Base-by-base conservation (phyloP, 2,888 invertebrate species). In the Zaprionus lineosus region DNA sequence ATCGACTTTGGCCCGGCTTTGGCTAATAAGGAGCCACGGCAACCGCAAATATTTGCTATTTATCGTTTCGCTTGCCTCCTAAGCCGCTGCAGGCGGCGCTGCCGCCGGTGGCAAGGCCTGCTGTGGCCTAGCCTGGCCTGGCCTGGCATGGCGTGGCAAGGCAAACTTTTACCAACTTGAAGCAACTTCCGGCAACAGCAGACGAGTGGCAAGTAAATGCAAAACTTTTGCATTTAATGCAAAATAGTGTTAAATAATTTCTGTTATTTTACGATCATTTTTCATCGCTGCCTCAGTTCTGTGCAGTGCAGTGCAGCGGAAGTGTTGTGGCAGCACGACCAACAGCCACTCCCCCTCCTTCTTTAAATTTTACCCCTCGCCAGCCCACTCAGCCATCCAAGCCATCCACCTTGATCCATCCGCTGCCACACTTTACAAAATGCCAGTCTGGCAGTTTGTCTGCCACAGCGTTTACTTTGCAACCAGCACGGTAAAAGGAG, bases 201-300 rank as follows among this genome's bases (percentile, higher is more conserved):
- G 37, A 33, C 53, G 46, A 56, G 47, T 48, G 18, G 36, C 44
- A 53, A 34, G 40, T 15, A 53, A 70, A 53, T 56, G 52, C 43
- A 51, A 72, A 82, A 82, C 40, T 83, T 82, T 68, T 74, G 72
- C 81, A 82, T 78, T 81, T 76, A 82, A 81, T 81, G 72, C 74
- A 78, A 83, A 83, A 74, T 69, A 72, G 83, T 83, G 81, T 81
- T 74, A 76, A 82, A 76, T 81, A 78, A 74, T 83, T 83, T 79
- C 53, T 58, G 75, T 61, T 68, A 71, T 77, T 79, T 79, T 82
- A 69, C 71, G 61, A 75, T 79, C 58, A 66, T 73, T 73, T 75
- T 66, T 64, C 78, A 61, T 48, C 46, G 61, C 52, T 26, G 62
- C 56, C 68, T 43, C 21, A 2, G 43, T 63, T 59, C 41, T 58